Base-by-base conservation (phyloP, 2,113 vertebrate genomes). In the Percina caprodes region DNA sequence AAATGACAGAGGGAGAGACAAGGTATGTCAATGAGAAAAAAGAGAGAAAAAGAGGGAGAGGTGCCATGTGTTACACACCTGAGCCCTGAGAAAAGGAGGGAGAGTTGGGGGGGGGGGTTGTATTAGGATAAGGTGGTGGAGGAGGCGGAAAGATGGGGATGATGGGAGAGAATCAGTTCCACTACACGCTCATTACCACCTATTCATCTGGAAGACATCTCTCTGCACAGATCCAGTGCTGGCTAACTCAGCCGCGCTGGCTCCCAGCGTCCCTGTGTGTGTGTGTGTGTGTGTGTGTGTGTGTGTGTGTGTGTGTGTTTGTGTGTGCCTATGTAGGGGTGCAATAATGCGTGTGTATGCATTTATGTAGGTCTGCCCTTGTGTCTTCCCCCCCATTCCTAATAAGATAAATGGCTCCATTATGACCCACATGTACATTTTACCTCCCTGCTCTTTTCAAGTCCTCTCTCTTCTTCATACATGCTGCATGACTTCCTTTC, bases 191-290 rank as follows among this genome's bases (percentile, higher is more conserved):
- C 92, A 93, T 93, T 94, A 93, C 89, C 88, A 88, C 90, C 91
- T 92, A 94, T 93, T 94, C 92, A 94, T 92, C 92, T 93, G 93
- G 92, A 93, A 93, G 91, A 93, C 91, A 91, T 92, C 90, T 92
- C 90, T 91, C 89, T 86, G 84, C 78, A 80, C 86, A 90, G 59
- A 93, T 79, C 83, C 73, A 85, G 83, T 23, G 52, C 69, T 77
- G 82, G 69, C 90, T 69, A 68, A 85, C 80, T 80, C 46, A 55
- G 69, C 56, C 68, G 16, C 39, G 14, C 69, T 48, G 78, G 76
- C 80, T 80, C 45, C 60, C 65, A 33, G 11, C 2, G 55, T 81
- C 69, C 67, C 71, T 65, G 61, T 67, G 52, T 7, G 14, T 45
- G 26, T 30, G 60, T 11, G 45, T 48, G 23, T 79, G 14, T 7